Conservation (phyloP, 92 coral and sea anemone species). For the Palythoa caribaeorum region DNA sequence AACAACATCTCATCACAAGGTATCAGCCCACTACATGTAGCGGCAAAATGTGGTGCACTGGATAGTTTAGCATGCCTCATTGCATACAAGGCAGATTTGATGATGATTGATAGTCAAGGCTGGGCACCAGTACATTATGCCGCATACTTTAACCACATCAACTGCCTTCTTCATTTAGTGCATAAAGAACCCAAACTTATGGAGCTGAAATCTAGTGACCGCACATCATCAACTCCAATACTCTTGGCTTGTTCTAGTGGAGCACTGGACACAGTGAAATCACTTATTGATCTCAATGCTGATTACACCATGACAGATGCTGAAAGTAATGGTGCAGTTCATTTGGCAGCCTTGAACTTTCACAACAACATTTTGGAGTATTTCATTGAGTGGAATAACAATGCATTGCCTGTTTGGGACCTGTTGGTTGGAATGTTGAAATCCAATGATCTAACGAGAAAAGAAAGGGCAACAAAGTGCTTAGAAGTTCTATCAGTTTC, state of each 20-base stretch:
- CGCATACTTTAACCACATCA: conserved; percentile 91
- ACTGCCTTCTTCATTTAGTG: conserved; percentile 89
- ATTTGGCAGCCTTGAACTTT: conserved; percentile 87
- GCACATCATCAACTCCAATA: conserved; percentile 83
- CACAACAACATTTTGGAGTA: conserved; percentile 92
- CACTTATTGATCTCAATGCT: conserved; percentile 82
- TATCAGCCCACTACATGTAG: conserved; percentile 90
- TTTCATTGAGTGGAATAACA: conserved; percentile 84
- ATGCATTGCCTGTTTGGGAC: conserved; percentile 93
- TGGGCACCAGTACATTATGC: conserved; percentile 97
- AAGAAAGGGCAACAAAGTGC: conserved; percentile 86
- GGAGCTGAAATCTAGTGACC: conserved; percentile 81
- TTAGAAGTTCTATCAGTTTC: conserved; percentile 90
- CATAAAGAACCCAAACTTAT: conserved; percentile 84
- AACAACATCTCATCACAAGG: conserved; percentile 94
- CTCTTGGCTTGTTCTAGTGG: conserved; percentile 98
- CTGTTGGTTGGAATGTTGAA: conserved; percentile 90
- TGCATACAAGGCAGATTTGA: conserved; percentile 94
- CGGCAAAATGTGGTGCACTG: conserved; percentile 96
- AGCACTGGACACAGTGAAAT: conserved; percentile 86
- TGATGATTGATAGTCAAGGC: conserved; percentile 89
- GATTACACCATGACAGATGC: conserved; percentile 67
- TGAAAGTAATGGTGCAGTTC: conserved; percentile 82
- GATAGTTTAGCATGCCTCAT: conserved; percentile 95
- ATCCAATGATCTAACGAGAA: conserved; percentile 75